phyloP scores from a whole-genome alignment of 1,140 invertebrate species.

The Leptinotarsa lineolata region DNA sequence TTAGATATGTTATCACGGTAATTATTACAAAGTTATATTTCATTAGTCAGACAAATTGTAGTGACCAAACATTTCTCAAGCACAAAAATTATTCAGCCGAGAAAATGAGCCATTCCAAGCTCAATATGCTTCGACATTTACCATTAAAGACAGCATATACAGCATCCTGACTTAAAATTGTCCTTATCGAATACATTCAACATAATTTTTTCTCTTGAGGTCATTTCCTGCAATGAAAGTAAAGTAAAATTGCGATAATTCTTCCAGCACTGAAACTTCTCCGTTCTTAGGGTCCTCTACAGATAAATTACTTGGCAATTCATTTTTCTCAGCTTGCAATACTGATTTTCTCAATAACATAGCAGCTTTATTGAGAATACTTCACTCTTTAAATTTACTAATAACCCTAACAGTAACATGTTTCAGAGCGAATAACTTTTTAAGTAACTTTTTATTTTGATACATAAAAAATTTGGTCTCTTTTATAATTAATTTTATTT shows the following conservation, averaged over 20 bases:
- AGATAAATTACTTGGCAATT: not conserved
- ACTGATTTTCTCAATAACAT: slow-evolving; percentile 41
- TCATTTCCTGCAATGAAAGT: slow-evolving; percentile 1
- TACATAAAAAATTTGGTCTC: slow-evolving; percentile 34
- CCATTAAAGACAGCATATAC: no score
- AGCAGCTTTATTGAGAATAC: slow-evolving; percentile 42
- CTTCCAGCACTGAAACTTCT: slow-evolving; percentile 32
- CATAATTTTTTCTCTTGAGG: not conserved
- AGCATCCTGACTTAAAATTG: no score
- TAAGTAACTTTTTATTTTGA: slow-evolving; percentile 40
- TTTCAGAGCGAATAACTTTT: slow-evolving; percentile 40
- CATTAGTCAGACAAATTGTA: no score
- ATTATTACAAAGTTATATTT: no score
- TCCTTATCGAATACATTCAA: slow-evolving; percentile 10
- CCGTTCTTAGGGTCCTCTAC: slow-evolving; percentile 20
- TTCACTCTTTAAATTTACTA: slow-evolving; percentile 39
- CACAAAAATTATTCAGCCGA: no score
- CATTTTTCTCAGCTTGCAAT: slow-evolving; percentile 1
- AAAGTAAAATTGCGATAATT: slow-evolving; percentile 26
- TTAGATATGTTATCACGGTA: no score
- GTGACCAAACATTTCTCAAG: no score
- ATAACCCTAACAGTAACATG: slow-evolving; percentile 31
- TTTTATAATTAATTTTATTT: slow-evolving; percentile 38
- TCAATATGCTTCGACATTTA: no score
- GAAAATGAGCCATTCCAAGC: no score